Evolutionary conservation across 2,888 invertebrate species (phyloP).

Genomic region (Amblyjoppa fuscipennis): DNA sequence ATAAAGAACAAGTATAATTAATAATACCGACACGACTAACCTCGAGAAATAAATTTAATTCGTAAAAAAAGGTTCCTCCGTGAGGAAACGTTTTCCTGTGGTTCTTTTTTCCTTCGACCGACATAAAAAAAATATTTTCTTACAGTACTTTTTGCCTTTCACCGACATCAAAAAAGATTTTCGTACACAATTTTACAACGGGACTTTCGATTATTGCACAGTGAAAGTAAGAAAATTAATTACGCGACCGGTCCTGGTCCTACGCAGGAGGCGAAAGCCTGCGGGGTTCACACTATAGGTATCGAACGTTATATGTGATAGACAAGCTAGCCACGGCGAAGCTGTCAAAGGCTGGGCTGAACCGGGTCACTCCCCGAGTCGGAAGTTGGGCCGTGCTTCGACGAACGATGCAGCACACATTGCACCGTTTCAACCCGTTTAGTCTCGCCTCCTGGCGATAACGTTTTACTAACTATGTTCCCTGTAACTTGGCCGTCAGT

Average conservation of each 20-base stretch:
- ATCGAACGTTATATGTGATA: not conserved
- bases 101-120: too few relatives aligned
- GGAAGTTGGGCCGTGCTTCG: not conserved
- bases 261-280: not conserved
- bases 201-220: not conserved
- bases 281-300: not conserved
- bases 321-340: slow-evolving; percentile 10
- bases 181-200: not conserved
- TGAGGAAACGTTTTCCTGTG: too few relatives aligned
- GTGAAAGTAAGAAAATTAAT: not conserved
- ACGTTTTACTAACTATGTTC: not conserved
- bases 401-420: not conserved
- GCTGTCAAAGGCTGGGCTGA: not conserved
- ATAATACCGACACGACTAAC: too few relatives aligned
- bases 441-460: slow-evolving; percentile 1
- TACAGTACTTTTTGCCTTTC: too few relatives aligned
- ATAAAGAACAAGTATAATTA: too few relatives aligned
- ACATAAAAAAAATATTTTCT: not conserved
- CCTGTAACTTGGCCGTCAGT: slow-evolving; percentile 1
- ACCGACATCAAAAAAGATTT: not conserved
- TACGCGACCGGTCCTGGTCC: not conserved
- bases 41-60: too few relatives aligned
- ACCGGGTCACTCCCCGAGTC: not conserved
- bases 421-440: not conserved
- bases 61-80: too few relatives aligned